Evolutionary conservation across 2,888 invertebrate species (phyloP).

Genomic region (Tetranychus truncatus): DNA sequence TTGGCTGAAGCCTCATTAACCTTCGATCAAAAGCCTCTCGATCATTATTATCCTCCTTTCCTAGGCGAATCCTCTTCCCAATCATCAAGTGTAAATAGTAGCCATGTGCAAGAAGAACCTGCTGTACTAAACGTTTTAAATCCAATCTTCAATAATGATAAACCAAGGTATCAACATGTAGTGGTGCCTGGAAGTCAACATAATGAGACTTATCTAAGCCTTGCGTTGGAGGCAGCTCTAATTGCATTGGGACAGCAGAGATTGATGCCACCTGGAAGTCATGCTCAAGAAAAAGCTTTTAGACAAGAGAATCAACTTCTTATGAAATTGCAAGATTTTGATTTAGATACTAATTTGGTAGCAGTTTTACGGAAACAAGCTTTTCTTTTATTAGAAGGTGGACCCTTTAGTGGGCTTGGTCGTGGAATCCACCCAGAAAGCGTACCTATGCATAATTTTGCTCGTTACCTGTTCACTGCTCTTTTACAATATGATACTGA

Average conservation of each 20-base stretch:
- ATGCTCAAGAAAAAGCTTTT: conserved; percentile 54
- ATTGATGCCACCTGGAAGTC: conserved; percentile 55
- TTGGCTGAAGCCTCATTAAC: conserved; percentile 56
- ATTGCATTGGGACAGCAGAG: conserved; percentile 60
- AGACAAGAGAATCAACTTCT: conserved; percentile 60
- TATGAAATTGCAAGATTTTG: conserved; percentile 52
- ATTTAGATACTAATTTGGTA: conserved; percentile 50
- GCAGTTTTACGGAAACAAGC: conserved; percentile 50
- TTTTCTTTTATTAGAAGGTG: conserved; percentile 49
- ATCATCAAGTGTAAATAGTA: conserved; percentile 6
- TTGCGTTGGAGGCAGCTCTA: conserved; percentile 58
- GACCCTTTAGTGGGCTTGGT: conserved; percentile 54
- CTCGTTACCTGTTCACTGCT: conserved; percentile 56
- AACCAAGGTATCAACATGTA: conserved; percentile 50
- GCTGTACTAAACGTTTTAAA: background rate
- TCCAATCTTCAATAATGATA: conserved; percentile 8
- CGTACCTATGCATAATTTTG: conserved; percentile 66
- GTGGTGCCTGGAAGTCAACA: conserved; percentile 54
- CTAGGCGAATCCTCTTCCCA: conserved; percentile 8
- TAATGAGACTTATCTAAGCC: conserved; percentile 47
- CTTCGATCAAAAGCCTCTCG: conserved; percentile 40
- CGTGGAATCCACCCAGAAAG: conserved; percentile 55
- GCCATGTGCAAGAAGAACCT: conserved; percentile 12
- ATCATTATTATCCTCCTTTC: conserved; percentile 22
- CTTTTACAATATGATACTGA: conserved; percentile 54